Conservation (phyloP, 2,113 vertebrate genomes). For the Damaliscus lunatus region DNA sequence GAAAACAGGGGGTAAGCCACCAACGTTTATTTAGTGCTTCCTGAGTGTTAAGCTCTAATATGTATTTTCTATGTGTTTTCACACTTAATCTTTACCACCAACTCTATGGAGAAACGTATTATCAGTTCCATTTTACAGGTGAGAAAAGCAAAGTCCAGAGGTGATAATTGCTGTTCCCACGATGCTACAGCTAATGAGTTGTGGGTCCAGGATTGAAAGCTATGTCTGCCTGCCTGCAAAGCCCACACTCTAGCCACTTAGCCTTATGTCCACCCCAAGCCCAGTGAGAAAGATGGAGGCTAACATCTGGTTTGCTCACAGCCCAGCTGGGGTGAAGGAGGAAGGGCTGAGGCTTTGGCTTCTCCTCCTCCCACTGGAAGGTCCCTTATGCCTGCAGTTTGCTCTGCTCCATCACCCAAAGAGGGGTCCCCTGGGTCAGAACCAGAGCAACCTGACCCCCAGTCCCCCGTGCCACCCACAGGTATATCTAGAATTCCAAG, state of each 20-base stretch:
- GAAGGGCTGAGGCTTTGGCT: neutral
- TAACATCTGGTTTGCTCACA: neutral
- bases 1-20: neutral
- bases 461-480: neutral
- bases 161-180: neutral
- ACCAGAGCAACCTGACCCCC: neutral
- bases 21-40: conserved; percentile 11
- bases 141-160: neutral
- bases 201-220: neutral
- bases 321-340: neutral
- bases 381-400: neutral
- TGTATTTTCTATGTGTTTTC: neutral
- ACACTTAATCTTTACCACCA: neutral
- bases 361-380: neutral
- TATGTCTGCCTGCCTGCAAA: neutral
- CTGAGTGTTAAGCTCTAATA: neutral
- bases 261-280: neutral
- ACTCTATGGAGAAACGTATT: neutral
- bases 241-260: neutral
- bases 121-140: neutral
- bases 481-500: neutral
- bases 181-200: neutral
- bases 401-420: neutral
- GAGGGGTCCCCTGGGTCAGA: neutral
- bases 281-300: neutral